These are phyloP conservation scores for Amphilophus citrinellus DNA, from an alignment of 2,113 vertebrate genomes.

Conservation along the genomic window DNA sequence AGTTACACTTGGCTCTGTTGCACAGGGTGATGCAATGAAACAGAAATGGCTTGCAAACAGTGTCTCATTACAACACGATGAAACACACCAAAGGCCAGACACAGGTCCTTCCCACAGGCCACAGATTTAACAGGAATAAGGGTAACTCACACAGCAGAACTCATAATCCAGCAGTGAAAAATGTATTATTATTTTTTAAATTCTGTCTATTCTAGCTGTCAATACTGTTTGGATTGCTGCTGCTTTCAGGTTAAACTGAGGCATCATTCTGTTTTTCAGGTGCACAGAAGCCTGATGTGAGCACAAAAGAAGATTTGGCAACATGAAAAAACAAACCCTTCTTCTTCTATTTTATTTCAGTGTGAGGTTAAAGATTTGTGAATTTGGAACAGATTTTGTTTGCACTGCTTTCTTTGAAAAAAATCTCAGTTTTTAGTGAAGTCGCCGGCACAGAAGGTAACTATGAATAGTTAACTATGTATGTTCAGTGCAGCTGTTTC, in stretches of 20 bases:
- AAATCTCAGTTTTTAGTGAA: neutral
- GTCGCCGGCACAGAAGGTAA: no score
- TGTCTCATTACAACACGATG: neutral
- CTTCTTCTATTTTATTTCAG: no score
- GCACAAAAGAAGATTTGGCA: neutral
- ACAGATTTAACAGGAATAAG: neutral
- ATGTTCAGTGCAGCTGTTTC: no score
- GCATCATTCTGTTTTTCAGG: neutral
- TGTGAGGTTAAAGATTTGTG: neutral
- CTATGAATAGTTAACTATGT: no score
- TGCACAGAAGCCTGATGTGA: neutral
- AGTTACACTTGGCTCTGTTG: neutral
- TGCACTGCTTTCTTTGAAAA: no score
- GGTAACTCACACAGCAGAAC: neutral
- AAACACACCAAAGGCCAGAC: neutral
- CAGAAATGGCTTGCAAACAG: slow-evolving; percentile 13
- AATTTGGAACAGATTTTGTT: neutral
- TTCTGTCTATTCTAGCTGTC: no score
- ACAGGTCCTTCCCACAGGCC: neutral
- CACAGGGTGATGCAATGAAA: slow-evolving; percentile 26
- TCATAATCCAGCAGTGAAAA: neutral
- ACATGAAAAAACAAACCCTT: neutral
- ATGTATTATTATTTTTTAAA: neutral
- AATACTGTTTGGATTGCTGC: neutral
- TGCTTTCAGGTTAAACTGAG: neutral